A percentile compares a stretch with the other conserved stretches of the same genome.
Evolutionary conservation across 2,888 invertebrate species (phyloP).

Genomic region (Blastobasis lacticolella): DNA sequence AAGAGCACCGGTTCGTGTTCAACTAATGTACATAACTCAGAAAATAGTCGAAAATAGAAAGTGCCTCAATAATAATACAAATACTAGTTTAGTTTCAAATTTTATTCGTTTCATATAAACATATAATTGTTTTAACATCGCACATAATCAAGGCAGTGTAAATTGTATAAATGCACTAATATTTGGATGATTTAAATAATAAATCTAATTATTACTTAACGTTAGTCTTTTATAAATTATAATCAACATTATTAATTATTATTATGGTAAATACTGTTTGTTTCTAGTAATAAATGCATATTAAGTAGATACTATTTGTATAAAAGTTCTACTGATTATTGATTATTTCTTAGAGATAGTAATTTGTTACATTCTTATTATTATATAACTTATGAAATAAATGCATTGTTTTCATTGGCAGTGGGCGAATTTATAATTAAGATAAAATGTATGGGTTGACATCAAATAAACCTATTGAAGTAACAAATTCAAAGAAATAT

Average conservation of each 20-base stretch:
- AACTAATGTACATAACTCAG: too few species aligned
- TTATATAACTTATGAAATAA: constrained; percentile 20
- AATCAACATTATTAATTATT: not conserved
- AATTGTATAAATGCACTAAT: constrained; percentile 19
- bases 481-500: too few species aligned
- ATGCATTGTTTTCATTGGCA: constrained; percentile 42
- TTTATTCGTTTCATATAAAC: constrained; percentile 11
- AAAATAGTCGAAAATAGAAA: not conserved
- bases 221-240: not conserved
- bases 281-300: not conserved
- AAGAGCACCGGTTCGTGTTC: too few species aligned
- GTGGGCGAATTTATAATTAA: constrained; percentile 18
- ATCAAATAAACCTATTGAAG: too few species aligned
- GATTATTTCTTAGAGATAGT: not conserved
- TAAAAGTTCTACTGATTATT: not conserved
- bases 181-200: constrained; percentile 15
- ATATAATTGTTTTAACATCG: constrained; percentile 20
- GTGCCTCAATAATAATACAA: not conserved
- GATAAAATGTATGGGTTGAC: too few species aligned
- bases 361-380: too few species aligned
- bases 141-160: constrained; percentile 22
- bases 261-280: not conserved
- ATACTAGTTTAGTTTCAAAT: too few species aligned
- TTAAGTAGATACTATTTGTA: not conserved
- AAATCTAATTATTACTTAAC: constrained; percentile 4